Conservation (phyloP, 2,888 invertebrate species). For the Rosalia funebris region DNA sequence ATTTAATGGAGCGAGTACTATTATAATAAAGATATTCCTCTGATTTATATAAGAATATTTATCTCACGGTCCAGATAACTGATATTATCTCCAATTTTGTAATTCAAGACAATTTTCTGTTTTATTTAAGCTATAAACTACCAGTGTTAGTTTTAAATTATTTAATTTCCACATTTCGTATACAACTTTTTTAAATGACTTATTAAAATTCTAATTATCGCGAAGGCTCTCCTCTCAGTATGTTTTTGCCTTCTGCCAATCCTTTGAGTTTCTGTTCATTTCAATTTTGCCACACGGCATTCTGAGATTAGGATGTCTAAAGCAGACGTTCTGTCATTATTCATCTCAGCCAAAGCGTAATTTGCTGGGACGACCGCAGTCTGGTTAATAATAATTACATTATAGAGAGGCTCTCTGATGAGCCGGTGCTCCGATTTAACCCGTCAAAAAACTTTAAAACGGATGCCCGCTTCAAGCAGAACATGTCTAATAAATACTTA, state of each 20-base stretch:
- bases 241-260: not conserved
- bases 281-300: conserved; percentile 16
- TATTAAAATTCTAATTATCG: not conserved
- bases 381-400: conserved; percentile 27
- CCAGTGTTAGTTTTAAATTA: too few species aligned
- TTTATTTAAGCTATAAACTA: too few species aligned
- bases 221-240: not conserved
- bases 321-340: conserved; percentile 23
- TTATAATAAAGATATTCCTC: too few species aligned
- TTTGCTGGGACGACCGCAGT: conserved; percentile 7
- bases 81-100: too few species aligned
- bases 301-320: conserved; percentile 19
- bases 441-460: not conserved
- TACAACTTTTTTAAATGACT: not conserved
- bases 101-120: too few species aligned
- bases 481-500: too few species aligned
- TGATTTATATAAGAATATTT: too few species aligned
- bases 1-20: too few species aligned
- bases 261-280: conserved; percentile 11
- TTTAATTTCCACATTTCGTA: too few species aligned
- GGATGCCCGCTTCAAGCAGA: too few species aligned
- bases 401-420: not conserved
- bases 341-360: conserved; percentile 10
- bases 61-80: too few species aligned
- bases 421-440: not conserved